phyloP scores from a whole-genome alignment of 2,888 invertebrate genomes.

The Hirtodrosophila histrioides region DNA sequence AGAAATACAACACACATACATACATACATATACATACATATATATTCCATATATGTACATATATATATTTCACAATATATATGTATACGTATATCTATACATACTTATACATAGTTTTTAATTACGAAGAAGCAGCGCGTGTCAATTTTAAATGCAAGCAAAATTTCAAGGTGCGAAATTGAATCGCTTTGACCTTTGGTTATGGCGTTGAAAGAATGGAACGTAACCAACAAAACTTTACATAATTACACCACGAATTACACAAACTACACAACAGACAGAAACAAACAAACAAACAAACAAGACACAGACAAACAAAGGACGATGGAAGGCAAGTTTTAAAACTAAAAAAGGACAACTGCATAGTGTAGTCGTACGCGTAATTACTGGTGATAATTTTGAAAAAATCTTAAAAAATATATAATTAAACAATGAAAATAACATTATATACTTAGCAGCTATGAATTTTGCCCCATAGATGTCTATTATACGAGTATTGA shows the following conservation, averaged over 20 bases:
- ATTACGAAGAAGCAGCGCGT: constrained; percentile 59
- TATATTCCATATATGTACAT: constrained; percentile 35
- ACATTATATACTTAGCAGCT: constrained; percentile 63
- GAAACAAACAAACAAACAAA: constrained; percentile 47
- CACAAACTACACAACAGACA: constrained; percentile 60
- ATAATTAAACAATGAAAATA: constrained; percentile 31
- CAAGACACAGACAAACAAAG: constrained; percentile 41
- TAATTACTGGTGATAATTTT: constrained; percentile 84
- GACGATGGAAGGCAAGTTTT: constrained; percentile 40
- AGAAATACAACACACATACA: constrained; percentile 55
- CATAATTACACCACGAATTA: constrained; percentile 80
- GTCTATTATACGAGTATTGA: constrained; percentile 58
- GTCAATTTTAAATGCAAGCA: constrained; percentile 73
- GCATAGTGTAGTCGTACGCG: constrained; percentile 81
- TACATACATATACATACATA: constrained; percentile 16
- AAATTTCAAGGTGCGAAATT: constrained; percentile 25
- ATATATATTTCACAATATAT: constrained; percentile 18
- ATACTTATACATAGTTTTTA: constrained; percentile 64
- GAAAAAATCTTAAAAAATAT: constrained; percentile 64
- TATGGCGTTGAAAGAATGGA: constrained; percentile 21
- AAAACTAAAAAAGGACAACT: constrained; percentile 67
- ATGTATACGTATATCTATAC: constrained; percentile 43
- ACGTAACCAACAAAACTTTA: constrained; percentile 46
- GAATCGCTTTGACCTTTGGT: constrained; percentile 50
- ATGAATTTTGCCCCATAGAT: constrained; percentile 64